Evolutionary conservation across 2,113 vertebrate genomes (phyloP), one percentile per base, ranked within the genome.

Genomic region (Brachypodius melanocephalos): DNA sequence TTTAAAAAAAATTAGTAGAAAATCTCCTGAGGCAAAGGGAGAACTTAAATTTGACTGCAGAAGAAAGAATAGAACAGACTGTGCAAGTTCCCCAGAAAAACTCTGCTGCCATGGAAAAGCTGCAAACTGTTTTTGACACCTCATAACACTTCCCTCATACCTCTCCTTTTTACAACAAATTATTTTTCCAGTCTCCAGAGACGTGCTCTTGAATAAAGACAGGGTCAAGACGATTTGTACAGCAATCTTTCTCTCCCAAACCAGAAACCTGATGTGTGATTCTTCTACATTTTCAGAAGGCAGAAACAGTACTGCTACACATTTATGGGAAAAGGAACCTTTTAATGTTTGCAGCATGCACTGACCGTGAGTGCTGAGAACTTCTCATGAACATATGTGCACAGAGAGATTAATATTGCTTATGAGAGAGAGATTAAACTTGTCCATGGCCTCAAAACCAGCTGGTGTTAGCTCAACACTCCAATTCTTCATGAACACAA

Each of bases 361-460:
- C 46, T 29, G 26, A 32, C 22, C 36, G 7, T 1, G 7, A 24
- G 32, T 2, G 7, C 32, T 12, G 52, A 90, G 28, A 73, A 31
- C 5, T 40, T 24, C 29, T 34, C 12, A 5, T 1, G 1, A 62
- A 19, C 21, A 7, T 8, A 21, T 0, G 2, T 14, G 51, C 45
- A 73, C 24, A 26, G 28, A 55, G 14, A 61, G 2, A 29, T 6
- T 20, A 9, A 18, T 5, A 25, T 3, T 58, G 52, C 9, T 68
- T 15, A 2, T 26, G 12, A n/a, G 17, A 58, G 13, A 42, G 13
- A 74, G 10, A 43, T 9, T 22, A 32, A 40, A 22, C 2, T 4
- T 26, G 5, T 6, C 48, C 54, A 12, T 9, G 38, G 58, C 29
- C 25, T 31, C 34, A n/a, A 67, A 54, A 55, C 5, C n/a, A 58